These are phyloP conservation scores for Ceratina japonica DNA, from an alignment of 1,140 invertebrate genomes.

Conservation along the genomic window DNA sequence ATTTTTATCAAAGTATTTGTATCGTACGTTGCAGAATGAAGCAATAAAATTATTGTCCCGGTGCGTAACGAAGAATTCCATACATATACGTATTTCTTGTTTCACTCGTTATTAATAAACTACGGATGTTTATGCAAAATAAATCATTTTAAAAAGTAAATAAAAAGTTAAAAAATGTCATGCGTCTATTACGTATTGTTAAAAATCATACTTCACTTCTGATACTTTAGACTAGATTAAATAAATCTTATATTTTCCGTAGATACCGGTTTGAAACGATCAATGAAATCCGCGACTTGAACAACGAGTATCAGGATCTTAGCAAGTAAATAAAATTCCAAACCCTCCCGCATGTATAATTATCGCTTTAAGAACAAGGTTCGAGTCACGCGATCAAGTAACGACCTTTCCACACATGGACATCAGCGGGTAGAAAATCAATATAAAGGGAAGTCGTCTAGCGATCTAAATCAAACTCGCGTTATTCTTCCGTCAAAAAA, in stretches of 20 bases:
- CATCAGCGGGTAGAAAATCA: slow-evolving; percentile 48
- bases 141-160: no score
- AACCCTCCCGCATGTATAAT: background rate
- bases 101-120: no score
- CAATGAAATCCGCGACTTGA: no score
- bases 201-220: no score
- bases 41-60: slow-evolving; percentile 42
- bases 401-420: background rate
- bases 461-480: background rate
- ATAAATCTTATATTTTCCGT: no score
- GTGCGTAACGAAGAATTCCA: slow-evolving; percentile 24
- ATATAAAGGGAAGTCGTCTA: slow-evolving; percentile 43
- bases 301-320: no score
- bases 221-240: no score
- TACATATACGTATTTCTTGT: background rate
- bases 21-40: slow-evolving; percentile 42
- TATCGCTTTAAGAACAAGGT: background rate
- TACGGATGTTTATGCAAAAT: no score
- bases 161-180: no score
- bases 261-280: no score
- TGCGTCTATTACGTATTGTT: no score
- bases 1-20: slow-evolving; percentile 68
- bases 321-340: no score
- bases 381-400: slow-evolving; percentile 15
- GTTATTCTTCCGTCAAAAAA: background rate